phyloP scores from a whole-genome alignment of 2,888 invertebrate genomes.

The Brenthis hecate region DNA sequence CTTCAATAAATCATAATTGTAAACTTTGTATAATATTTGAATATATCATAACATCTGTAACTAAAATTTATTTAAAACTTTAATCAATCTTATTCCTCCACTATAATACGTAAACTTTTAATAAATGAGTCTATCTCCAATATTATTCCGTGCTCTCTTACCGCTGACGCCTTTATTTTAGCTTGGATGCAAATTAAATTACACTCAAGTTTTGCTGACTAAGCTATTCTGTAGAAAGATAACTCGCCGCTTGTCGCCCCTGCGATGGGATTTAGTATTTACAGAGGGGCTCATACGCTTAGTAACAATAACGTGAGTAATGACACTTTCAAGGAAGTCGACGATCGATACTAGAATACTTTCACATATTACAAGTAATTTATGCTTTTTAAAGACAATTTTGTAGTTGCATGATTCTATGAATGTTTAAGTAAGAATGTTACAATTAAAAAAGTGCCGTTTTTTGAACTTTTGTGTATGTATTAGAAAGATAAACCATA shows the following conservation, averaged over 20 bases:
- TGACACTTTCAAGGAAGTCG: background rate
- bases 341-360: constrained; percentile 5
- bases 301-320: constrained; percentile 14
- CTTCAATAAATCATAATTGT: background rate
- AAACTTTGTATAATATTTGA: background rate
- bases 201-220: constrained; percentile 71
- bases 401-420: background rate
- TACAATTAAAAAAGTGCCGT: too few species aligned
- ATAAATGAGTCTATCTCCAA: constrained; percentile 48
- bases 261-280: constrained; percentile 38
- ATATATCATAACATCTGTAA: constrained; percentile 1
- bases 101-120: constrained; percentile 20
- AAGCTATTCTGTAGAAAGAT: constrained; percentile 60
- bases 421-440: too few species aligned
- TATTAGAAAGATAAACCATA: too few species aligned
- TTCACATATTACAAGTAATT: background rate
- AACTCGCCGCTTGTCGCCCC: constrained; percentile 50
- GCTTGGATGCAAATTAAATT: constrained; percentile 73
- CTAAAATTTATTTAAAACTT: constrained; percentile 1
- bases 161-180: constrained; percentile 65
- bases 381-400: background rate
- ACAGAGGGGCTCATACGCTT: constrained; percentile 29
- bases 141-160: constrained; percentile 47
- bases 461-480: too few species aligned
- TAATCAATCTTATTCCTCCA: constrained; percentile 21